Base-by-base conservation (phyloP, 2,113 vertebrate genomes). In the Guaruba guarouba region DNA sequence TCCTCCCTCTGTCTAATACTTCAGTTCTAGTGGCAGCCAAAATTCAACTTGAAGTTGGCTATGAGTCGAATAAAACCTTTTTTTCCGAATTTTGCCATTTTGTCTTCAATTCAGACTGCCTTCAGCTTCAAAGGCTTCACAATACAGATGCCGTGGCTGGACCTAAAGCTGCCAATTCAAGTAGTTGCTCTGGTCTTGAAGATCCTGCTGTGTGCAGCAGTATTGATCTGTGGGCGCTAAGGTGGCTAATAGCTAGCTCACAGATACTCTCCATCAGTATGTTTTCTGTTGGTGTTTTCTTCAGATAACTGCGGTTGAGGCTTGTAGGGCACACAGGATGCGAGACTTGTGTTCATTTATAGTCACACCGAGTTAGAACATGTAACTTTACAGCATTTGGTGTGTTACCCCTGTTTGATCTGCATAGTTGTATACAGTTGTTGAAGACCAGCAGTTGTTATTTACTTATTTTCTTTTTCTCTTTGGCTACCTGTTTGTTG, bases 1-100 rank as follows among this genome's bases (percentile, higher is more conserved):
- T 88, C 69, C 66, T 96, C 66, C 66, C 57, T 84, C 76, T 83
- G 73, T 88, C 83, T 94, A 93, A 94, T 95, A 93, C 85, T 76
- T 96, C 59, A 78, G 52, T 86, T 91, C 63, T 64, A 54, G 24
- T 84, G 64, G 43, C 78, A 95, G 90, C 64, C 91, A 88, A 57
- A 96, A 86, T 95, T 87, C 43, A 88, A 10, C 71, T 79, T 93
- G 54, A 92, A 86, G 33, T 89, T 92, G 75, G 46, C 55, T 74
- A 33, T 52, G 71, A 75, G 63, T 59, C 70, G 57, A 91, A 66
- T 74, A 71, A 89, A 96, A 84, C 61, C 55, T 82, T 93, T 87
- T 91, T 91, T 83, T 71, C 84, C 3, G 3, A 68, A 84, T 95
- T 86, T 87, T 96, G 41, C 59, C 39, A 20, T 63, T 90, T 96